A percentile compares a stretch with the other conserved stretches of the same genome.
Evolutionary conservation across 2,888 invertebrate genomes (phyloP).

Genomic region (Drosophila monieri): DNA sequence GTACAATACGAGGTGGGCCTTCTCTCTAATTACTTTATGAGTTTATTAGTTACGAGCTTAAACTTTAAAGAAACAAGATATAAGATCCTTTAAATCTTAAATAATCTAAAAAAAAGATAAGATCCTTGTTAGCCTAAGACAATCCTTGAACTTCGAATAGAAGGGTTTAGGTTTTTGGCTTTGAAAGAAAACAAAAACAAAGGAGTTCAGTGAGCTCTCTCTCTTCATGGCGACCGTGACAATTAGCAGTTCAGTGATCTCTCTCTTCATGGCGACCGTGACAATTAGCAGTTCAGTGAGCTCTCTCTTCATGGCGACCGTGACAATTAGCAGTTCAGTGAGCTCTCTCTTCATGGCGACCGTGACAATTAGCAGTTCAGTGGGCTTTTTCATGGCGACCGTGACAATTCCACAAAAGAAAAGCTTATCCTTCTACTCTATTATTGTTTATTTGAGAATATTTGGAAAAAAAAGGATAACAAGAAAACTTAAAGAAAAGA

Average conservation of each 20-base stretch:
- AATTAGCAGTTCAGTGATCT: neutral
- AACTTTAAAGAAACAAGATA: no score
- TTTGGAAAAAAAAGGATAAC: neutral
- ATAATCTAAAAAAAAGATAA: no score
- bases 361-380: neutral
- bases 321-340: neutral
- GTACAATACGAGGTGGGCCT: constrained; percentile 2
- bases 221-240: no score
- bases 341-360: no score
- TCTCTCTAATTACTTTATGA: neutral
- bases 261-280: neutral
- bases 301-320: neutral
- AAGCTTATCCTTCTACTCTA: neutral
- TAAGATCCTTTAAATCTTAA: no score
- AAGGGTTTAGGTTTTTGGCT: no score
- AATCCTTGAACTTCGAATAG: no score
- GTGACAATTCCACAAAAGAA: neutral
- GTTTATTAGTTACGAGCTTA: no score
- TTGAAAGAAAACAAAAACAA: no score
- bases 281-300: neutral
- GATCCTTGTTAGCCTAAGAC: no score
- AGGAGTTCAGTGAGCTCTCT: no score
- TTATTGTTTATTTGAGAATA: neutral
- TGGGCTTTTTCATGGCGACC: neutral
- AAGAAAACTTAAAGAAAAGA: neutral